Evolutionary conservation across 2,113 vertebrate genomes (phyloP).

Genomic region (Pterocles burchelli): DNA sequence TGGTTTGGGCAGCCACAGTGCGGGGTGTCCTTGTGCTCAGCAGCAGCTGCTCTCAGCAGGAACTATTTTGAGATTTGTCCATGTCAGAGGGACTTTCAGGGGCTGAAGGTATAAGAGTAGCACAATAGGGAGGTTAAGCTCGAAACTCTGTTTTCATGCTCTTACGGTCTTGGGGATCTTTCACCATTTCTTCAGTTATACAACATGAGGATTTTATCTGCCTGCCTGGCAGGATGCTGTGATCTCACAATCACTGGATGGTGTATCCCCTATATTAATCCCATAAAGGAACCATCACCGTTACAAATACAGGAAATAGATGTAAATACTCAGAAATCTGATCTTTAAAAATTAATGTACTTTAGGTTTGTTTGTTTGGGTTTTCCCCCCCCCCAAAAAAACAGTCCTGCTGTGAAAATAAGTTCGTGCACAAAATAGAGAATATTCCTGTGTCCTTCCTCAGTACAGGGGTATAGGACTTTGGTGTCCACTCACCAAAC

Average conservation of each 20-base stretch:
- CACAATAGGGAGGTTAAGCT: neutral
- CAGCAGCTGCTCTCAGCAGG: neutral
- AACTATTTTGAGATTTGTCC: neutral
- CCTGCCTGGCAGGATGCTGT: neutral
- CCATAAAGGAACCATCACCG: neutral
- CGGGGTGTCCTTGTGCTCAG: neutral
- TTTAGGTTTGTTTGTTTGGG: neutral
- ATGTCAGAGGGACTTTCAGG: neutral
- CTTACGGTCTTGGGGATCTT: neutral
- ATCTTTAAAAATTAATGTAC: neutral
- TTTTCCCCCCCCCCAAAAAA: rapidly evolving
- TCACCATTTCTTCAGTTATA: neutral
- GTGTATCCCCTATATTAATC: neutral
- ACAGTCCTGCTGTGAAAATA: neutral
- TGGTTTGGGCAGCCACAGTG: neutral
- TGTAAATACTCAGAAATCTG: neutral
- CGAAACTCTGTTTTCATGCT: neutral
- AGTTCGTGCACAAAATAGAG: neutral
- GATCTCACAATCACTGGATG: neutral
- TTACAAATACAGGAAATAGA: neutral
- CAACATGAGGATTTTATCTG: neutral
- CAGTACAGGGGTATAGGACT: neutral
- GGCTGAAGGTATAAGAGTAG: neutral
- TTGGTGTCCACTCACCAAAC: neutral
- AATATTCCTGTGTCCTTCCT: neutral